phyloP scores from a whole-genome alignment of 2,797 vertebrate species.

The Lepidocolaptes lacrymiger region DNA sequence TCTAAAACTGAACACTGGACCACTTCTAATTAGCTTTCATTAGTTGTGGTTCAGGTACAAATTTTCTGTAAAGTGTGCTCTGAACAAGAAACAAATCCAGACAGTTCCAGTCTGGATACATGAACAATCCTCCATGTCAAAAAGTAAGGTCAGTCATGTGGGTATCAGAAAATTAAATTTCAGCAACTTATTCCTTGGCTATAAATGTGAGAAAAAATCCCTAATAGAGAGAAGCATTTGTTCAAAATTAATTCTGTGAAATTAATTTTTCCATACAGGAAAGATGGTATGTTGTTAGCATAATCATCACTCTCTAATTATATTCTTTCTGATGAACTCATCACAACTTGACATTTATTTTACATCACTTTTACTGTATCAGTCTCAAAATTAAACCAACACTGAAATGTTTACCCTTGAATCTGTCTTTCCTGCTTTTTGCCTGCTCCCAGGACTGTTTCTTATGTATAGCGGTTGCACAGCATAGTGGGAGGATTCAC shows the following conservation, averaged over 20 bases:
- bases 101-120: neutral
- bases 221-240: neutral
- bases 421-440: neutral
- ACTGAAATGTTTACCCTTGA: neutral
- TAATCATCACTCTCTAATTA: neutral
- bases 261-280: neutral
- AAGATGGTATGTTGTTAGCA: neutral
- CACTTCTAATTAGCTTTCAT: neutral
- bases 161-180: neutral
- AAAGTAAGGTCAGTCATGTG: neutral
- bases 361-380: neutral
- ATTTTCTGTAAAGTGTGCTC: neutral
- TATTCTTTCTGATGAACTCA: neutral
- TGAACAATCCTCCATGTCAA: neutral
- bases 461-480: neutral
- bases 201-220: neutral
- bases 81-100: neutral
- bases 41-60: neutral
- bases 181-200: neutral
- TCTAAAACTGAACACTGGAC: neutral
- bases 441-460: neutral
- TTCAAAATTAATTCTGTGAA: neutral
- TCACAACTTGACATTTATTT: conserved; percentile 36
- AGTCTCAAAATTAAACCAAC: conserved; percentile 28
- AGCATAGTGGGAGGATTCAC: neutral